phyloP scores from a whole-genome alignment of 2,797 vertebrate species.

The Coendou prehensilis region DNA sequence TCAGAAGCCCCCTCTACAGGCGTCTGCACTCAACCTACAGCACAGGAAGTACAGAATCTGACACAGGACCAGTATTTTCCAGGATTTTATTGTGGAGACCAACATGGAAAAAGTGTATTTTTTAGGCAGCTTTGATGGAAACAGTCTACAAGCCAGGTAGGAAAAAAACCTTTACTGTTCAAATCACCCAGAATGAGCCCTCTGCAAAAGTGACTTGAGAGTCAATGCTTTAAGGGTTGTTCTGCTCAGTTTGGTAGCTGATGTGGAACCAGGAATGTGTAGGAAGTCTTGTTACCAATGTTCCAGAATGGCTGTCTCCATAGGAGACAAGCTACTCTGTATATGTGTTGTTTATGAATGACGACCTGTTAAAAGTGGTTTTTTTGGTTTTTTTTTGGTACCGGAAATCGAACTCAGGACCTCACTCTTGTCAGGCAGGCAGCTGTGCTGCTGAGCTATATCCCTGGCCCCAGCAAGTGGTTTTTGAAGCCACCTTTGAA shows the following conservation, averaged over 20 bases:
- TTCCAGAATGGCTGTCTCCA: not conserved
- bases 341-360: not conserved
- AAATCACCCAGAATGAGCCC: constrained; percentile 7
- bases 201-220: not conserved
- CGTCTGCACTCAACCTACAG: not conserved
- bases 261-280: not conserved
- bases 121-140: constrained; percentile 11
- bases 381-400: not conserved
- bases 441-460: too few relatives aligned
- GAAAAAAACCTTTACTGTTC: not conserved
- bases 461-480: not conserved
- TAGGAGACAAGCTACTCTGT: not conserved
- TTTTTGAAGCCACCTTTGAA: constrained; percentile 12
- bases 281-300: not conserved
- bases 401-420: too few relatives aligned
- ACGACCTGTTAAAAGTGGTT: not conserved
- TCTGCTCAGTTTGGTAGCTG: not conserved
- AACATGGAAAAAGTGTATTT: not conserved
- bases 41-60: not conserved
- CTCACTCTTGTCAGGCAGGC: too few relatives aligned
- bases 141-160: not conserved
- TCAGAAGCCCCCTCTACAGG: not conserved
- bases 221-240: not conserved
- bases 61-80: not conserved
- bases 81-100: not conserved